phyloP scores from a whole-genome alignment of 2,113 vertebrate genomes.

The Poecile atricapillus region DNA sequence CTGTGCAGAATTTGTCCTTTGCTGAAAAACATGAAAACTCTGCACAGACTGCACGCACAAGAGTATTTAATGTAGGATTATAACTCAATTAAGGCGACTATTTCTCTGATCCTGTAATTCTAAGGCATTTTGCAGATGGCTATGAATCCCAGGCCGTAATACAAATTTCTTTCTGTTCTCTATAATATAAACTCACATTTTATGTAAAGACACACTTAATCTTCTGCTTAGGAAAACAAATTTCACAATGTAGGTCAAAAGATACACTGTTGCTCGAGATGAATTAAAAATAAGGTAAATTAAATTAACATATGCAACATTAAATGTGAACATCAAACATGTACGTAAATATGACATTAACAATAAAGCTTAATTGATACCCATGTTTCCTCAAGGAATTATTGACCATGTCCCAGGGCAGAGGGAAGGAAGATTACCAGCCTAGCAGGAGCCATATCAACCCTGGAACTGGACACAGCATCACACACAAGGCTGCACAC shows the following conservation, averaged over 20 bases:
- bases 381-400: background rate
- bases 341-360: background rate
- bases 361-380: background rate
- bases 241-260: background rate
- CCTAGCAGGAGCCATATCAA: background rate
- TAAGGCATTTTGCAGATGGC: conserved; percentile 33
- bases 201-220: background rate
- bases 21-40: background rate
- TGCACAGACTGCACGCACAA: background rate
- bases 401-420: background rate
- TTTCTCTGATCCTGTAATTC: conserved; percentile 32
- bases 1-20: background rate
- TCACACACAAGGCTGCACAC: accelerated
- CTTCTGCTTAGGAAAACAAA: background rate
- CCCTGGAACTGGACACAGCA: background rate
- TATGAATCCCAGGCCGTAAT: background rate
- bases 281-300: background rate
- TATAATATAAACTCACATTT: background rate
- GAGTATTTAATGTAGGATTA: conserved; percentile 18
- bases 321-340: background rate
- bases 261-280: background rate
- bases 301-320: background rate
- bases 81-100: conserved; percentile 32
- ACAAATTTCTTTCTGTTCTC: background rate
- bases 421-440: background rate